phyloP scores from a whole-genome alignment of 2,888 invertebrate genomes.

The Xylota sylvarum region DNA sequence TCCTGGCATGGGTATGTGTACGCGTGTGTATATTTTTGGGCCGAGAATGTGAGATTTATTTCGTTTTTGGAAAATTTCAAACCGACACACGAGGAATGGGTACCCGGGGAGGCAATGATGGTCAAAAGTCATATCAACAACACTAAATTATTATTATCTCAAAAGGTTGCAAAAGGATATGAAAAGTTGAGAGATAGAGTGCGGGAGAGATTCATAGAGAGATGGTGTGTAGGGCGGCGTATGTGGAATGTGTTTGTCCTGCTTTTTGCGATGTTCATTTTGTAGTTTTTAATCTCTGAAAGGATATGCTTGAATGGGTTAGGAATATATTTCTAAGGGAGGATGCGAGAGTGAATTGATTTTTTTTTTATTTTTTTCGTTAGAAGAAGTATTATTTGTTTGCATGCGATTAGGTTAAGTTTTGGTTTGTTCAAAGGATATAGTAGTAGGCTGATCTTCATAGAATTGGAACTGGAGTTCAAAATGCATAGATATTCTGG shows the following conservation, averaged over 20 bases:
- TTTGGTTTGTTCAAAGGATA: slow-evolving; percentile 46
- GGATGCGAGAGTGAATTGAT: slow-evolving; percentile 19
- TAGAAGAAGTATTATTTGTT: slow-evolving; percentile 54
- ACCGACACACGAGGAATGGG: slow-evolving; percentile 79
- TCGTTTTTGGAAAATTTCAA: slow-evolving; percentile 39
- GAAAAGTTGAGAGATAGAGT: slow-evolving; percentile 59
- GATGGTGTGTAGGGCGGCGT: slow-evolving; percentile 25
- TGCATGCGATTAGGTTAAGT: slow-evolving; percentile 67
- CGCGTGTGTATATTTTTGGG: slow-evolving; percentile 49
- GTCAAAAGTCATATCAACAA: slow-evolving; percentile 86
- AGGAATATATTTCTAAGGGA: slow-evolving; percentile 10
- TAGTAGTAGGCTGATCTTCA: not conserved
- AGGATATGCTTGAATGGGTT: slow-evolving; percentile 68
- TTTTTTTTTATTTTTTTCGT: slow-evolving; percentile 43
- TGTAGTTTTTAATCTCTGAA: slow-evolving; percentile 59
- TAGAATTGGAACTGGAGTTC: slow-evolving; percentile 47
- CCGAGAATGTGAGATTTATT: slow-evolving; percentile 64
- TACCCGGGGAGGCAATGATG: slow-evolving; percentile 84
- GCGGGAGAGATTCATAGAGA: not conserved
- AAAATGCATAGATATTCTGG: slow-evolving; percentile 1
- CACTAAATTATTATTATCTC: slow-evolving; percentile 86
- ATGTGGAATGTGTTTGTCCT: slow-evolving; percentile 68
- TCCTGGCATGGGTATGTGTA: slow-evolving; percentile 64
- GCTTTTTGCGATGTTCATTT: slow-evolving; percentile 60
- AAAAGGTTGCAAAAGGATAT: slow-evolving; percentile 82